Evolutionary conservation across 1,140 invertebrate species (phyloP).

Genomic region (Microplitis mediator): DNA sequence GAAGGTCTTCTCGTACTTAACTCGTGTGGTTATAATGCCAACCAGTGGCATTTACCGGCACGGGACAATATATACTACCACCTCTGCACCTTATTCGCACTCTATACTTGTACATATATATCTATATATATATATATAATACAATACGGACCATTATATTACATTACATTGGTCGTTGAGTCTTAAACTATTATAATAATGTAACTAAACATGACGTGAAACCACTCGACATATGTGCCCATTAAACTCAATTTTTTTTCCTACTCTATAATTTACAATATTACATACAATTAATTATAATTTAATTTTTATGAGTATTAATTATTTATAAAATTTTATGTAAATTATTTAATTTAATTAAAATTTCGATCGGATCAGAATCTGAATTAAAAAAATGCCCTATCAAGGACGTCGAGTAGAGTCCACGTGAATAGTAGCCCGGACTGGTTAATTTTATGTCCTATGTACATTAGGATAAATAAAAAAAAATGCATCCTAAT

Average conservation of each 20-base stretch:
- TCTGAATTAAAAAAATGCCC: not conserved
- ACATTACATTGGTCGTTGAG: not conserved
- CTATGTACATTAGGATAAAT: not conserved
- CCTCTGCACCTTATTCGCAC: conserved; percentile 18
- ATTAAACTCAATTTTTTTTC: conserved; percentile 30
- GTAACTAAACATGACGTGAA: not conserved
- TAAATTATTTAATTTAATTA: too few species aligned
- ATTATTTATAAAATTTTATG: too few species aligned
- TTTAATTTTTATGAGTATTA: too few species aligned
- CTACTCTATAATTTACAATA: not conserved
- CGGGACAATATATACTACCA: not conserved
- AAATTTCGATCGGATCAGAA: not conserved
- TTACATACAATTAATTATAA: not conserved
- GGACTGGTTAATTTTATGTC: not conserved
- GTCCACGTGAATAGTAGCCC: not conserved
- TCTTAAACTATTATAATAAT: not conserved
- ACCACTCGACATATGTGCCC: conserved; percentile 23
- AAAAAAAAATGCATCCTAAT: not conserved
- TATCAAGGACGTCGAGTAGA: conserved; percentile 8
- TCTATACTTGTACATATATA: not conserved
- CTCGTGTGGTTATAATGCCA: conserved; percentile 55
- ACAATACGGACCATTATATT: too few species aligned
- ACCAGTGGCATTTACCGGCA: conserved; percentile 59
- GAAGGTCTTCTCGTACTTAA: conserved; percentile 51
- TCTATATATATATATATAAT: too few species aligned